Evolutionary conservation across 92 coral and sea anemone genomes (phyloP), one percentile per base, ranked within the genome.

Genomic region (Phenganax stokvisi): DNA sequence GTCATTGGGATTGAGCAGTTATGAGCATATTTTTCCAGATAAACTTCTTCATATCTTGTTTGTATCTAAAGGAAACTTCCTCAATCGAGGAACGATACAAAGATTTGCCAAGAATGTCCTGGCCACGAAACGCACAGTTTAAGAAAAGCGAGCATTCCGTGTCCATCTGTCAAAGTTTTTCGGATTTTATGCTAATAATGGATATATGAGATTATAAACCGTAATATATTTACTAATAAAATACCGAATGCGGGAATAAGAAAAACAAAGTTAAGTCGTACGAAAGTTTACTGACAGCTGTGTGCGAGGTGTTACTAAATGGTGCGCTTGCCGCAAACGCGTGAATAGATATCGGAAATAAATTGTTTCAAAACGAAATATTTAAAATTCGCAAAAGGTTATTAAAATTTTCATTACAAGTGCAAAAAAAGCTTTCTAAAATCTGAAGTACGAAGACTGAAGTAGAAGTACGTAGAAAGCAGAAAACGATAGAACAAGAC

Each of bases 61-160:
- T 37, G 47, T 37, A 20, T 64, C 70, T 64, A 8, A 15, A 28
- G 67, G 67, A 72, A 17, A 7, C 67, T 61, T 61, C 28, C 67
- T 12, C 67, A 7, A 61, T 61, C 25, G 67, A 61, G 6, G 25
- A 12, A 61, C 67, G 6, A 6, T 61, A 61, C 67, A 13, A 61
- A 61, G 27, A 64, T 64, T 30, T 64, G 70, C 70, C 70, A 64
- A 64, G 30, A 64, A 20, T 64, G 27, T 64, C 70, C 70, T 64
- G 70, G 30, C 31, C 30, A 6, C 70, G 47, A n/a, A 8, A 30
- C 70, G 37, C 70, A 30, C 17, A 1, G 2, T 6, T 64, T 28
- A 20, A 64, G 6, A 20, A 64, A 6, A 59, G 65, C 17, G 8
- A 64, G 37, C 70, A 64, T 64, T 64, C 70, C 70, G 9, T 20